Evolutionary conservation across 2,113 vertebrate genomes (phyloP), one percentile per base, ranked within the genome.

Genomic region (Theristicus caerulescens): DNA sequence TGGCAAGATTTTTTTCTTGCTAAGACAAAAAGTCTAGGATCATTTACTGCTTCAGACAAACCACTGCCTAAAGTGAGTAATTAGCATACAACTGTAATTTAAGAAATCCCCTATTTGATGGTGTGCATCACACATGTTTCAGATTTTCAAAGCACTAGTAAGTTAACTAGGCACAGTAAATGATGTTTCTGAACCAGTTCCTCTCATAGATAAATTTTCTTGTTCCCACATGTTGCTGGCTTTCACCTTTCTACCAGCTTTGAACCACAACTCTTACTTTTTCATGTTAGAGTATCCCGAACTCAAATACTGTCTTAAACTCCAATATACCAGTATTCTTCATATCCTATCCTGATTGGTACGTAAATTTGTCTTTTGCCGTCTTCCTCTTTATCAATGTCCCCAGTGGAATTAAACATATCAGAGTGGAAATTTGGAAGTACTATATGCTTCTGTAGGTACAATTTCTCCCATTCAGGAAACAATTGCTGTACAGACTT

Each of bases 31-130:
- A 77, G 90, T 95, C 97, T 97, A 94, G 97, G 96, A 97, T 97
- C 97, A 98, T 97, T 98, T 98, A 94, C 86, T 96, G 78, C 91
- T 96, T 96, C 72, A 94, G 94, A 97, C 94, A 97, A 97, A 94
- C 59, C 83, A 90, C 61, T 95, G 86, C 54, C 93, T 97, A 97
- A 96, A 98, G 93, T 97, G 94, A 98, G 36, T 98, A 98, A 98
- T 98, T 97, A 98, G 95, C 96, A 98, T 98, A 96, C 88, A 97
- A 94, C 83, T 97, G 77, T 97, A 97, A 97, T 97, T 97, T 97
- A 94, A 96, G 95, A 98, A 98, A 96, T 97, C 62, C 80, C 62
- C 70, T 97, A 96, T 97, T 97, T 97, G 94, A 97, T 98, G 96
- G 94, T 97, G 95, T 90, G 91, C 79, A 97, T 97, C 98, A 95